phyloP scores from a whole-genome alignment of 2,797 vertebrate genomes.

The Eupleurogrammus muticus region DNA sequence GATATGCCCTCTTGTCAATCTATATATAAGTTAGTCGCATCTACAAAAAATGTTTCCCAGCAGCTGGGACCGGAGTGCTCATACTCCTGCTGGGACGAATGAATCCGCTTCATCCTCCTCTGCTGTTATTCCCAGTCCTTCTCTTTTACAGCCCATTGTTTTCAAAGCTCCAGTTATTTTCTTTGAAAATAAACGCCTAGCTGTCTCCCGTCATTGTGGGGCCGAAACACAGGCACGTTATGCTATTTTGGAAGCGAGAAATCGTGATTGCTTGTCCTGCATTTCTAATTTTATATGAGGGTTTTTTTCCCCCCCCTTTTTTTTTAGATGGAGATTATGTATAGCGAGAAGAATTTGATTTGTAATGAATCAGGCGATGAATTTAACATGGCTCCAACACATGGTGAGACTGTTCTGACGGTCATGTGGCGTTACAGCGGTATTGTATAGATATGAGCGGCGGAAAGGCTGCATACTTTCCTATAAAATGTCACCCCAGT shows the following conservation, averaged over 20 bases:
- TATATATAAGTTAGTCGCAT: conserved; percentile 31
- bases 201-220: conserved; percentile 42
- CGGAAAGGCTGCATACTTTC: conserved; percentile 9
- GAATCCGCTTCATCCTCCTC: conserved; percentile 63
- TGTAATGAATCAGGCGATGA: conserved; percentile 25
- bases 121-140: conserved; percentile 59
- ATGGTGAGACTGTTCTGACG: conserved; percentile 4
- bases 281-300: conserved; percentile 28
- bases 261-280: conserved; percentile 33
- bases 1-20: conserved; percentile 14
- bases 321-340: conserved; percentile 44
- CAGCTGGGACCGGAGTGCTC: conserved; percentile 47
- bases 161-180: conserved; percentile 71
- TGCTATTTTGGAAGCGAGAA: conserved; percentile 54
- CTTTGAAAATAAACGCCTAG: conserved; percentile 67
- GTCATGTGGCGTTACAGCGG: conserved; percentile 10
- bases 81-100: conserved; percentile 60
- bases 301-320: conserved; percentile 10
- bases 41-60: conserved; percentile 34
- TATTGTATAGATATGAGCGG: conserved; percentile 14
- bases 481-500: conserved; percentile 5
- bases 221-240: conserved; percentile 29
- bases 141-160: conserved; percentile 70
- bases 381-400: neutral
- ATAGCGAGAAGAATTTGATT: conserved; percentile 21